A percentile compares a stretch with the other conserved stretches of the same genome.
Evolutionary conservation across 2,797 vertebrate species (phyloP).

Genomic region (Anomalospiza imberbis): DNA sequence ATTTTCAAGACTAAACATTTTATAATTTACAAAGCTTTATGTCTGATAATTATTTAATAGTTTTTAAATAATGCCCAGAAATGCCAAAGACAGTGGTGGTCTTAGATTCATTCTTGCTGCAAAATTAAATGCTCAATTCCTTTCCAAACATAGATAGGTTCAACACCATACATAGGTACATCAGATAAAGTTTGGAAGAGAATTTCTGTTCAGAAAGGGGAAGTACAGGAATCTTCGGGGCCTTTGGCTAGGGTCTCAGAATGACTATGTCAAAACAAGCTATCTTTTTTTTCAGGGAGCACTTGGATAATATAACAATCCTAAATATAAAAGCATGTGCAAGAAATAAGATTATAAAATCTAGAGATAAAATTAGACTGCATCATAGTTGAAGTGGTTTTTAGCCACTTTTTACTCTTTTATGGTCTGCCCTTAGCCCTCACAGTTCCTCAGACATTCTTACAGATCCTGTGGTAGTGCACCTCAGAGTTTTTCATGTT

Average conservation of each 20-base stretch:
- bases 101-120: neutral
- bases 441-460: neutral
- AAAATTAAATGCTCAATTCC: neutral
- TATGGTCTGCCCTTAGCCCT: neutral
- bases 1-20: neutral
- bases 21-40: neutral
- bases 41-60: neutral
- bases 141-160: neutral
- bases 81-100: neutral
- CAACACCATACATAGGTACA: neutral
- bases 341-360: neutral
- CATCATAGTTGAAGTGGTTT: neutral
- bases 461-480: neutral
- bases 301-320: neutral
- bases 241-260: neutral
- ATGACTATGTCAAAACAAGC: neutral
- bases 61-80: neutral
- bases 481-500: neutral
- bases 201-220: neutral
- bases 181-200: neutral
- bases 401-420: neutral
- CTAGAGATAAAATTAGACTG: neutral
- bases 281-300: neutral
- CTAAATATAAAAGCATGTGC: neutral
- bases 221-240: neutral